Evolutionary conservation across 2,888 invertebrate genomes (phyloP), one percentile per base, ranked within the genome.

Genomic region (Amphipyra berbera): DNA sequence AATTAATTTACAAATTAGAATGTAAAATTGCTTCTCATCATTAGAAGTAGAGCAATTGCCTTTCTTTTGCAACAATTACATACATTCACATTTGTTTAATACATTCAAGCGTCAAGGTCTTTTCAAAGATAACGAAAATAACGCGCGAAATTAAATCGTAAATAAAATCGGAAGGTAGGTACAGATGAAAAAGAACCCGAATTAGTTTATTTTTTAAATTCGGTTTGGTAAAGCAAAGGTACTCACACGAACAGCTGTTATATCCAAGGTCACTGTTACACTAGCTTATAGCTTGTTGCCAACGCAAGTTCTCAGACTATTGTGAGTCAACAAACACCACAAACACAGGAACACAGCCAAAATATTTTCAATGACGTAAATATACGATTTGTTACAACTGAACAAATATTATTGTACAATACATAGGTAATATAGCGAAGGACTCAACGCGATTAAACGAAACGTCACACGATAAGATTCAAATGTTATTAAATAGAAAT

Each of bases 301-400:
- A 90, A 85, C 85, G 75, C 82, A 68, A 78, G 70, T 80, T 81
- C 80, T 77, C 67, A 72, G 76, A 70, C 81, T 80, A 80, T 82
- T 89, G 83, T 90, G 92, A 92, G 86, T 90, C 88, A 92, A 89
- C 85, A 89, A 87, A 83, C 82, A 76, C 79, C 79, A 87, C 85
- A 88, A 89, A 89, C 87, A 87, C 80, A 83, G 84, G 84, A 84
- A 84, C 86, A 83, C 84, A 84, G 90, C 91, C 94, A 93, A 93
- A 90, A 88, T 89, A 90, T 89, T 90, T 86, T 83, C 76, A 76
- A 72, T 93, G 94, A 93, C 93, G 92, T 87, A 90, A 91, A 88
- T 82, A 79, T 79, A 83, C 84, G 82, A 83, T 82, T 84, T 87
- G 84, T 84, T 82, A 79, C 90, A 91, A 88, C 88, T 91, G 89